These are phyloP conservation scores for Hucho hucho DNA, from an alignment of 2,113 vertebrate species.

Conservation along the genomic window DNA sequence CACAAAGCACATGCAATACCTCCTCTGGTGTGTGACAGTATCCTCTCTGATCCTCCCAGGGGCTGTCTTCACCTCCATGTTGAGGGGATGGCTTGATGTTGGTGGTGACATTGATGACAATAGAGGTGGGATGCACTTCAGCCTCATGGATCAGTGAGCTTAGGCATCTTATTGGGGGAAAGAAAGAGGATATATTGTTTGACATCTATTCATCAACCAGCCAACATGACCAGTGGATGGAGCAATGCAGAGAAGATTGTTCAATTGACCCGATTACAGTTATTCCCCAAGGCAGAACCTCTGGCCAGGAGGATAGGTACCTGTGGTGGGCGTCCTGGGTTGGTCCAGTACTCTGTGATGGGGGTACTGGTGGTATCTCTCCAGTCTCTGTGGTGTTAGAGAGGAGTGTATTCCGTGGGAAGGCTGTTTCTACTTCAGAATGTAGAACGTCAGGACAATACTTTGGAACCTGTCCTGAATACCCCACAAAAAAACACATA, in stretches of 20 bases:
- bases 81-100: slow-evolving; percentile 56
- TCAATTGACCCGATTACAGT: background rate
- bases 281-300: background rate
- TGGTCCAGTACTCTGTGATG: background rate
- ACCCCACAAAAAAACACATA: background rate
- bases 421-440: slow-evolving; percentile 12
- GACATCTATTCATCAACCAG: background rate
- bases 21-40: slow-evolving; percentile 14
- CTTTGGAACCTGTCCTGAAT: slow-evolving; percentile 39
- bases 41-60: slow-evolving; percentile 24
- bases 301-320: slow-evolving; percentile 20
- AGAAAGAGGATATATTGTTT: background rate
- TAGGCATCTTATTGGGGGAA: slow-evolving; percentile 23
- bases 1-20: background rate
- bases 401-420: slow-evolving; percentile 16
- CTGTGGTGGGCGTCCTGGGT: slow-evolving; percentile 24
- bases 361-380: slow-evolving; percentile 2
- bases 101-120: slow-evolving; percentile 67
- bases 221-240: background rate
- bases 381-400: slow-evolving; percentile 3
- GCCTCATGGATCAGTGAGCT: slow-evolving; percentile 44
- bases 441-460: slow-evolving; percentile 18
- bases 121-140: slow-evolving; percentile 51
- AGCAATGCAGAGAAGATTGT: background rate
- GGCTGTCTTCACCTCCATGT: slow-evolving; percentile 23